Evolutionary conservation across 2,888 invertebrate genomes (phyloP).

Genomic region (Drosophila nigricruria): DNA sequence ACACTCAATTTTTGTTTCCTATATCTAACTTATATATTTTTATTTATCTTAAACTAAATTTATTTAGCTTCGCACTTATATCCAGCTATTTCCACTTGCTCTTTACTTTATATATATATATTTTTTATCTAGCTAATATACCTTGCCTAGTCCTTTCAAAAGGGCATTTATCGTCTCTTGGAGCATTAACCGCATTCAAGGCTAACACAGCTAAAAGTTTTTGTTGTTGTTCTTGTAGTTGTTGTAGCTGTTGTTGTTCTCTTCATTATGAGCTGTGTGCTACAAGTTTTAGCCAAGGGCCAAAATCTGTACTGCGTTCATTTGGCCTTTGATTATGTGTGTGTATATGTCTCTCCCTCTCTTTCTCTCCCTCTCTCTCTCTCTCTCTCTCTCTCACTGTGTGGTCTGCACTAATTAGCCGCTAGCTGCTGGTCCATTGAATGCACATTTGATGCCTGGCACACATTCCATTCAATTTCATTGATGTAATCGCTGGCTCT

Average conservation of each 20-base stretch:
- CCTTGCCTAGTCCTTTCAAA: constrained; percentile 6
- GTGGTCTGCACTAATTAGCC: constrained; percentile 75
- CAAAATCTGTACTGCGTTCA: constrained; percentile 42
- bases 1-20: too few relatives aligned
- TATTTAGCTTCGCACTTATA: neutral
- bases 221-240: constrained; percentile 33
- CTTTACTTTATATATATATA: too few relatives aligned
- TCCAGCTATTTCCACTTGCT: neutral
- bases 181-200: constrained; percentile 66
- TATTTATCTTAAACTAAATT: too few relatives aligned
- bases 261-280: constrained; percentile 33
- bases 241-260: constrained; percentile 20
- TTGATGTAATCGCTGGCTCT: constrained; percentile 68
- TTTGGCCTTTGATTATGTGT: constrained; percentile 33
- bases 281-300: constrained; percentile 70
- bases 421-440: constrained; percentile 55
- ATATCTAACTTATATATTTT: neutral
- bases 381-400: constrained; percentile 28
- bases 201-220: constrained; percentile 31
- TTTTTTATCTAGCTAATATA: constrained; percentile 25
- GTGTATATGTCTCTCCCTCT: constrained; percentile 47
- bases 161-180: constrained; percentile 29
- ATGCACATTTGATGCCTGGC: constrained; percentile 71
- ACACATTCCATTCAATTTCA: constrained; percentile 80
- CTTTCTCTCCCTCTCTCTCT: neutral